Base-by-base conservation (phyloP, 53 echinoderm and acorn worm species). In the Holothuria leucospilota region DNA sequence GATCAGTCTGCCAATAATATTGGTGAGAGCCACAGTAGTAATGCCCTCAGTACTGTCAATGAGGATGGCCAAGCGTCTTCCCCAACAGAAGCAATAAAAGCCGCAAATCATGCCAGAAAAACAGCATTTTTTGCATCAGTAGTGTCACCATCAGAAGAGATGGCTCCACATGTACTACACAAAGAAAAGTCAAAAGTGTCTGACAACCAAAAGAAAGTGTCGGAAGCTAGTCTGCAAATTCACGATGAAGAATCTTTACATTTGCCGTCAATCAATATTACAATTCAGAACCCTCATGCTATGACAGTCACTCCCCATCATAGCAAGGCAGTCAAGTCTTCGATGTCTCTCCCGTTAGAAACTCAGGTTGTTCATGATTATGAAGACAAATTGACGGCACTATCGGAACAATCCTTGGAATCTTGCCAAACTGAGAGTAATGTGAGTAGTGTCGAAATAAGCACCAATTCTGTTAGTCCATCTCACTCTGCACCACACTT, bases 61-160 rank as follows among this genome's bases (percentile, higher is more conserved):
- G 51, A 40, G 1, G 51, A 83, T 11, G 65, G 65, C 46, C 82
- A 84, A 26, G 85, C 89, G 24, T 62, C 86, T 30, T 96, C 96
- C 26, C 93, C 96, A 56, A 96, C 96, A 68, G 95, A 95, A 69
- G 93, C 95, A 78, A 64, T 93, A 39, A 92, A 86, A 78, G 93
- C 96, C 42, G 63, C 81, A 68, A 95, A 93, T 65, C 84, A 59
- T 82, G 87, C 90, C 40, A 81, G 87, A 8, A 86, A 90, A 52
- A 71, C 89, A 3, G 91, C 91, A 75, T 93, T 96, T 84, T 95
- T 95, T 81, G 82, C 87, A 29, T 69, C 78, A 56, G 64, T 90
- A 63, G 79, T 85, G 30, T 68, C 92, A 42, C 93, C 93, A 49
- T 69, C 77, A 26, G 68, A 46, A 66, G 84, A 83, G 29, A 46